These are phyloP conservation scores for Phaenicophaeus curvirostris DNA, from an alignment of 2,797 vertebrate species.

Conservation along the genomic window DNA sequence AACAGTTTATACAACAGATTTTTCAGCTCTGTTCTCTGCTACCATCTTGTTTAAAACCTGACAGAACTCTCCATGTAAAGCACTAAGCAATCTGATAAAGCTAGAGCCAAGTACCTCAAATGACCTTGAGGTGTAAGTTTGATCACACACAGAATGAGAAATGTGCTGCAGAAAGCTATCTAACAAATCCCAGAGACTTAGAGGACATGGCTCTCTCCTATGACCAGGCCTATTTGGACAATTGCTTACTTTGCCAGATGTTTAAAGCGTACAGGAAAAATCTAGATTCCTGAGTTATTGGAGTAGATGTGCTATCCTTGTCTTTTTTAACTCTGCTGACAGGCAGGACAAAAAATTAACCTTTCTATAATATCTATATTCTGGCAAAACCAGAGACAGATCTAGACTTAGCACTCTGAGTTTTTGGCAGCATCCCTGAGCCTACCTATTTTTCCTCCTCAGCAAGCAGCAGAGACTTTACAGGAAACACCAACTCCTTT, in stretches of 20 bases:
- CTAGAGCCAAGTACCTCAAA: neutral
- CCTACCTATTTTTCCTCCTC: fast-evolving
- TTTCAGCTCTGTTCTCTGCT: neutral
- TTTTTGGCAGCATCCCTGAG: neutral
- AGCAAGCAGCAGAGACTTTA: neutral
- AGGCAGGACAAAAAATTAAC: neutral
- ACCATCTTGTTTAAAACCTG: neutral
- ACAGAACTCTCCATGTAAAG: too few species aligned
- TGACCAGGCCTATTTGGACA: too few species aligned
- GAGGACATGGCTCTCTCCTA: neutral
- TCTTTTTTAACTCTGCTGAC: neutral
- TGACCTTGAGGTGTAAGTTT: neutral
- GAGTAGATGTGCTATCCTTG: neutral
- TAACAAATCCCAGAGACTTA: neutral
- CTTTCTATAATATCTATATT: neutral
- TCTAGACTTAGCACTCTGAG: neutral
- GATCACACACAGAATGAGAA: neutral
- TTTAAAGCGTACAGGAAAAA: neutral
- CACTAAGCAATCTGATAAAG: too few species aligned
- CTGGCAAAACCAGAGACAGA: neutral
- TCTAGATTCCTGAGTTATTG: neutral
- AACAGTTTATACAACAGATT: neutral
- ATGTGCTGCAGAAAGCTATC: neutral
- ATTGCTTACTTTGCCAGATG: neutral
- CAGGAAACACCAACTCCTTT: neutral